These are phyloP conservation scores for Zaprionus kolodkinae DNA, from an alignment of 1,140 invertebrate genomes.

Conservation along the genomic window DNA sequence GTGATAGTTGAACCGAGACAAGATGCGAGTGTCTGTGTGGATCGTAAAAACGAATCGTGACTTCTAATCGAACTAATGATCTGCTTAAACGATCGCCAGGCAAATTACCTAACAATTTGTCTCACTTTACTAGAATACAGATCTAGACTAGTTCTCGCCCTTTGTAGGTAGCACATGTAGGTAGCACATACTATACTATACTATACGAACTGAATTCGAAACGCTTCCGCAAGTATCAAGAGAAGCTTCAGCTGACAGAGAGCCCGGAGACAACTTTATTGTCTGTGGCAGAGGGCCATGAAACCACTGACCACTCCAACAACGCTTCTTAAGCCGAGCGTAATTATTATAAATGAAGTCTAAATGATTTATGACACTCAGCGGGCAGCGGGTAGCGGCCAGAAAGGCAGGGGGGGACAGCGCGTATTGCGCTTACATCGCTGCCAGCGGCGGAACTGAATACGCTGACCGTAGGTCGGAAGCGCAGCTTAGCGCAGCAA, in stretches of 20 bases:
- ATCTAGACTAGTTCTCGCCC: constrained; percentile 19
- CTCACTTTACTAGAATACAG: constrained; percentile 16
- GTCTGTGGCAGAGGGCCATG: constrained; percentile 58
- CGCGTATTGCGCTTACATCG: constrained; percentile 64
- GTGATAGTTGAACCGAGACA: constrained; percentile 70
- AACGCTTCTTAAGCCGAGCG: constrained; percentile 61
- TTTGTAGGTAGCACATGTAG: constrained; percentile 11
- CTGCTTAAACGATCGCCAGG: constrained; percentile 44
- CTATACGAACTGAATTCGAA: constrained; percentile 11
- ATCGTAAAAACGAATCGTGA: constrained; percentile 35
- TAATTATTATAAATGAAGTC: constrained; percentile 82
- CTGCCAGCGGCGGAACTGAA: constrained; percentile 61
- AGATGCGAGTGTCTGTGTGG: background rate
- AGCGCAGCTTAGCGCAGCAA: constrained; percentile 19
- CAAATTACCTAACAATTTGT: constrained; percentile 41
- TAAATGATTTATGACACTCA: constrained; percentile 77
- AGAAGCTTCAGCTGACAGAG: constrained; percentile 1
- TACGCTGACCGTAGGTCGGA: constrained; percentile 29
- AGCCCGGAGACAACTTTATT: constrained; percentile 63
- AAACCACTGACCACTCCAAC: constrained; percentile 52
- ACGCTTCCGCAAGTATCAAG: constrained; percentile 65
- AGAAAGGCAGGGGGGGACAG: background rate
- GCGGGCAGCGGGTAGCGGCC: constrained; percentile 16
- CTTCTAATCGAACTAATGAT: constrained; percentile 65
- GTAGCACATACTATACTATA: background rate